These are phyloP conservation scores for Calidris pygmaea DNA, from an alignment of 2,113 vertebrate genomes.

Conservation along the genomic window DNA sequence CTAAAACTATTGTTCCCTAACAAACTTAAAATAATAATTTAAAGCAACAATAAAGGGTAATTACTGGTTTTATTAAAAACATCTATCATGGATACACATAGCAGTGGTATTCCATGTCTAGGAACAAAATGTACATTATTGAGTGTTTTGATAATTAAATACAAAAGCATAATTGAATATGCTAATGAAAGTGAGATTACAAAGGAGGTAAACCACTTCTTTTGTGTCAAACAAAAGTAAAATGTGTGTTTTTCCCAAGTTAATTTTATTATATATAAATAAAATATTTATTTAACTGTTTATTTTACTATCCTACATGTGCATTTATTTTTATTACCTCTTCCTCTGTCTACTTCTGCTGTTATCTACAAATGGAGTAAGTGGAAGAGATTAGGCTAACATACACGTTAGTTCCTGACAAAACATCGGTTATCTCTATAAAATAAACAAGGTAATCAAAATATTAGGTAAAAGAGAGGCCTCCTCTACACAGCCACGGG, in stretches of 20 bases:
- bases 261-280: neutral
- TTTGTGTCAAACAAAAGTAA: neutral
- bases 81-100: slow-evolving; percentile 70
- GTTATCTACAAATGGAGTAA: neutral
- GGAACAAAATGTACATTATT: slow-evolving; percentile 62
- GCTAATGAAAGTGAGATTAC: slow-evolving; percentile 62
- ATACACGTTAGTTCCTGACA: neutral
- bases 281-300: neutral
- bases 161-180: slow-evolving; percentile 72
- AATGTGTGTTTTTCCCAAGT: neutral
- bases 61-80: slow-evolving; percentile 81
- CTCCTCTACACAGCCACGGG: neutral
- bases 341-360: neutral
- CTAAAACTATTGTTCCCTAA: slow-evolving; percentile 10
- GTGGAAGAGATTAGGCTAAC: neutral
- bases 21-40: slow-evolving; percentile 56
- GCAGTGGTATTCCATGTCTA: slow-evolving; percentile 53
- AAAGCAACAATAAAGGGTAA: slow-evolving; percentile 67
- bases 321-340: neutral
- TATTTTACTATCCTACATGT: fast-evolving
- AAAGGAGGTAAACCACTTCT: neutral
- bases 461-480: neutral
- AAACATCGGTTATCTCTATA: neutral
- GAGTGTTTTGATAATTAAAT: slow-evolving; percentile 71
- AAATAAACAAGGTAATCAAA: slow-evolving; percentile 24